Conservation (phyloP, 1,140 invertebrate species). For the Leguminivora glycinivorella region DNA sequence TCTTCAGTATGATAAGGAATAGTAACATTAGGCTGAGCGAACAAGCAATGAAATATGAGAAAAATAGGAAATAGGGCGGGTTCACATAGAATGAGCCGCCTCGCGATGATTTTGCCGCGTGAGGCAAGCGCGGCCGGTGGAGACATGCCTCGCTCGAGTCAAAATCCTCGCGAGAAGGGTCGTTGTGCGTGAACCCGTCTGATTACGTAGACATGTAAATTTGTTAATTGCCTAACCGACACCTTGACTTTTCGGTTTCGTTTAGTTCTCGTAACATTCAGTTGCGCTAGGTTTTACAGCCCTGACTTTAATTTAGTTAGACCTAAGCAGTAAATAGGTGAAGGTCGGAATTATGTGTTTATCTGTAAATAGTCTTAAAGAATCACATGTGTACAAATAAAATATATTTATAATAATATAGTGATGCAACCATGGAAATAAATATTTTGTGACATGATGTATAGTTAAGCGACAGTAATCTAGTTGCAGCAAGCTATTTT, state of each 20-base stretch:
- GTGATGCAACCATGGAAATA: conserved; percentile 63
- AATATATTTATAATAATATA: conserved; percentile 70
- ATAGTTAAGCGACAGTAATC: conserved; percentile 51
- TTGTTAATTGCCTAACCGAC: conserved; percentile 26
- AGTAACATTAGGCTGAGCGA: conserved; percentile 1
- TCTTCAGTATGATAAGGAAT: conserved; percentile 22
- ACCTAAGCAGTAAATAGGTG: conserved; percentile 53
- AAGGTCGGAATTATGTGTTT: conserved; percentile 58
- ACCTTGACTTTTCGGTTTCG: conserved; percentile 32
- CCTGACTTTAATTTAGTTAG: conserved; percentile 55
- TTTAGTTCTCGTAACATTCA: conserved; percentile 37
- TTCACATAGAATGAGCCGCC: too few species aligned
- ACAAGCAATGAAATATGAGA: conserved; percentile 23
- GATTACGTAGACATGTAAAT: conserved; percentile 14
- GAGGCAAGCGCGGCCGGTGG: too few species aligned
- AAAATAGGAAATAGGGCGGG: not conserved
- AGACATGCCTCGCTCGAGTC: too few species aligned
- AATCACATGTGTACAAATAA: conserved; percentile 70
- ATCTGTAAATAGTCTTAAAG: conserved; percentile 71
- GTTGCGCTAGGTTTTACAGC: conserved; percentile 57
- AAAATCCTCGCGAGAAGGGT: too few species aligned
- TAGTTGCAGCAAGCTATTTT: conserved; percentile 56
- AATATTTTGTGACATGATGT: conserved; percentile 77
- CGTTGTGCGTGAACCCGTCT: too few species aligned
- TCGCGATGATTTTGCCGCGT: too few species aligned